Evolutionary conservation across 2,888 invertebrate species (phyloP).

Genomic region (Pediacus dermestoides): DNA sequence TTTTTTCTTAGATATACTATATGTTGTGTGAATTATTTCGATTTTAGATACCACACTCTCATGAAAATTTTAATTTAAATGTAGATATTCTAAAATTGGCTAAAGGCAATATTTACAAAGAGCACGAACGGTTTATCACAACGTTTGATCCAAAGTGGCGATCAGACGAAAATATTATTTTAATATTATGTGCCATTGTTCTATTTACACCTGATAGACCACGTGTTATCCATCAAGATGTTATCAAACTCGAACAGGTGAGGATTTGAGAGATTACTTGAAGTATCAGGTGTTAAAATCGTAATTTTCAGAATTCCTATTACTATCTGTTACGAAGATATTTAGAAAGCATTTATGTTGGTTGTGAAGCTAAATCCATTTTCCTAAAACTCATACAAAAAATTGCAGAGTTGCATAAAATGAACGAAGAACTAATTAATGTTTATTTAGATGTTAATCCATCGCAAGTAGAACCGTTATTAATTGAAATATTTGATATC

Average conservation of each 20-base stretch:
- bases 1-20: too few relatives aligned
- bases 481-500: slow-evolving; percentile 93
- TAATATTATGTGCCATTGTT: slow-evolving; percentile 86
- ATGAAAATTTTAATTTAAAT: slow-evolving; percentile 74
- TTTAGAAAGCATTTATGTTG: slow-evolving; percentile 76
- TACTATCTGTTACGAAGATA: slow-evolving; percentile 83
- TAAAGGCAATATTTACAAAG: slow-evolving; percentile 83
- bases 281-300: slow-evolving; percentile 4
- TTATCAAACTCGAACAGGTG: slow-evolving; percentile 82
- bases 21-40: background rate
- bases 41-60: slow-evolving; percentile 74
- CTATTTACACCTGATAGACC: slow-evolving; percentile 83
- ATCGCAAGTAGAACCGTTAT: slow-evolving; percentile 81
- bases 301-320: slow-evolving; percentile 71
- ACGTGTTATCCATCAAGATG: slow-evolving; percentile 77
- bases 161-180: slow-evolving; percentile 82
- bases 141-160: slow-evolving; percentile 85
- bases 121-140: slow-evolving; percentile 79
- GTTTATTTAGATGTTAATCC: slow-evolving; percentile 93
- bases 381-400: slow-evolving; percentile 87
- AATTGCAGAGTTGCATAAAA: slow-evolving; percentile 81
- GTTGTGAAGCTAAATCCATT: slow-evolving; percentile 83
- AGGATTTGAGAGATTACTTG: slow-evolving; percentile 11
- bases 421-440: slow-evolving; percentile 88
- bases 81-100: slow-evolving; percentile 88